Evolutionary conservation across 2,797 vertebrate species (phyloP), one percentile per base, ranked within the genome.

Genomic region (Phoebastria nigripes): DNA sequence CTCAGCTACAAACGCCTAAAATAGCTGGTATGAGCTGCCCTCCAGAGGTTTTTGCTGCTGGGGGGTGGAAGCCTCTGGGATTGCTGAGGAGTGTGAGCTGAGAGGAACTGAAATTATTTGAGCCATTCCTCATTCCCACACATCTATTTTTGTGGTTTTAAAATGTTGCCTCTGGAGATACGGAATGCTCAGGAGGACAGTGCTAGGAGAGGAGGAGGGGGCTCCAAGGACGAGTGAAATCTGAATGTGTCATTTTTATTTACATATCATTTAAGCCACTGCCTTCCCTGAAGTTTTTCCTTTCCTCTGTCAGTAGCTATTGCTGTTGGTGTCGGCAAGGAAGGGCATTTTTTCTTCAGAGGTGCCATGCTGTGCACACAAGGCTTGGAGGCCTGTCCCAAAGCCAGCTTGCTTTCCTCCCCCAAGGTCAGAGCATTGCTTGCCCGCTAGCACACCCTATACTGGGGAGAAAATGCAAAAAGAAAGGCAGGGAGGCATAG

Each of bases 1-100:
- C 47, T 78, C 26, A 49, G 41, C 67, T 66, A 33, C 59, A 73
- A 71, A 41, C 0, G 9, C 49, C 44, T 41, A 21, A 56, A 54
- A 76, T 2, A 79, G 24, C 28, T 84, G 63, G 14, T 42, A 31
- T 9, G 51, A 93, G 11, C 61, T 87, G 41, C 47, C 67, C 67
- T 89, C n/a, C 39, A n/a, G 69, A 73, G 44, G 10, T 65, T 91
- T 96, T 87, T 93, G 59, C 84, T 89, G 47, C 46, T 81, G 52
- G 7, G 39, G 17, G 2, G 9, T 83, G 33, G 61, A 80, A 77
- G 31, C 35, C 46, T 87, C 83, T 52, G 63, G 61, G 28, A 59
- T 69, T 90, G 54, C 55, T 76, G 33, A 91, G 52, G 10, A 70
- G 54, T 39, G 61, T 82, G 41, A 87, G 31, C 28, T 69, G 82